A percentile compares a stretch with the other conserved stretches of the same genome.
phyloP scores from a whole-genome alignment of 2,797 vertebrate species.

The Epinephelus awoara region DNA sequence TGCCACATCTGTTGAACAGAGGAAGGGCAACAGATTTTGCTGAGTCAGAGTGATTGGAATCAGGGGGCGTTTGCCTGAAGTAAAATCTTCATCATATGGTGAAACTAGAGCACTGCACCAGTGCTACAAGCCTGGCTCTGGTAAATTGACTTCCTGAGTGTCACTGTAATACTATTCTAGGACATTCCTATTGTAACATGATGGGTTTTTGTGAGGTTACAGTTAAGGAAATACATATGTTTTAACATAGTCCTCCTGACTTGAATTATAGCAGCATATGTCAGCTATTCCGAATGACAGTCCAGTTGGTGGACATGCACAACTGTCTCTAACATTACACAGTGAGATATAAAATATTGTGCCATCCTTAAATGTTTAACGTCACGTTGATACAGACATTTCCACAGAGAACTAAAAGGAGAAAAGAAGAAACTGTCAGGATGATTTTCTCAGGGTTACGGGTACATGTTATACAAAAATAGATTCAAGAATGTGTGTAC shows the following conservation, averaged over 20 bases:
- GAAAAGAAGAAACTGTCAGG: neutral
- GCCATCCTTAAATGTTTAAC: neutral
- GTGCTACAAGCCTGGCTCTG: conserved; percentile 34
- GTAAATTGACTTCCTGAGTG: conserved; percentile 59
- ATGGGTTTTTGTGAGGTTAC: conserved; percentile 39
- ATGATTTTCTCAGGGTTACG: neutral
- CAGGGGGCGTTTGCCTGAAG: conserved; percentile 57
- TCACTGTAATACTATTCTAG: conserved; percentile 42
- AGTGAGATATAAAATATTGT: neutral
- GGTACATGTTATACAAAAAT: neutral
- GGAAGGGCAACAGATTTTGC: conserved; percentile 64
- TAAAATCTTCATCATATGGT: conserved; percentile 76
- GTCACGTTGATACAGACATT: conserved; percentile 1
- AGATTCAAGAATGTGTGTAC: conserved; percentile 3
- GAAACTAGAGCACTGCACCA: conserved; percentile 58
- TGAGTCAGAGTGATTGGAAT: conserved; percentile 79
- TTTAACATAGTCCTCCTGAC: conserved; percentile 35
- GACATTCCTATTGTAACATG: conserved; percentile 41
- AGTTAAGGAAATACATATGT: conserved; percentile 40
- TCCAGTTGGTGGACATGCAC: conserved; percentile 1
- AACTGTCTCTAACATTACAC: conserved; percentile 1
- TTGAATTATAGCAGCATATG: conserved; percentile 45
- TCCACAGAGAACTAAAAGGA: neutral
- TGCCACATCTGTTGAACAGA: conserved; percentile 80
- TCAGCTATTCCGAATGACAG: conserved; percentile 5